These are phyloP conservation scores for Synanthedon formicaeformis DNA, from an alignment of 2,888 invertebrate species.

Conservation along the genomic window DNA sequence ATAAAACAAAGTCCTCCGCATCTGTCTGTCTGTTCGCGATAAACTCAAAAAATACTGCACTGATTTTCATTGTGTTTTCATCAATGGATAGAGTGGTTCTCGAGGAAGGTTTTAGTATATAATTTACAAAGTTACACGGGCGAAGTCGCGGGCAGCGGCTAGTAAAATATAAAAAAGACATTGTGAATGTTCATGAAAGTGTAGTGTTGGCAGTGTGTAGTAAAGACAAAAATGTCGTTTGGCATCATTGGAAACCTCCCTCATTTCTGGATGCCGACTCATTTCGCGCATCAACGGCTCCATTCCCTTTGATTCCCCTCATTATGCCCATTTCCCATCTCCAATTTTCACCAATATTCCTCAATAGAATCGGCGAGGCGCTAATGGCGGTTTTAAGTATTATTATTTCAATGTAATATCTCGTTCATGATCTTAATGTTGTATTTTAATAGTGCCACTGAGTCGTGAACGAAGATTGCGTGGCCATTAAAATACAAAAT, in stretches of 20 bases:
- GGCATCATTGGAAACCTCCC: conserved; percentile 29
- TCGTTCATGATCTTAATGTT: neutral
- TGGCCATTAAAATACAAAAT: no score
- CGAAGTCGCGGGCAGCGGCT: no score
- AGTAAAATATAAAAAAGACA: no score
- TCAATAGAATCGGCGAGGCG: neutral
- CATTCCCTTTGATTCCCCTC: conserved; percentile 37
- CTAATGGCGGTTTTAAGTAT: neutral
- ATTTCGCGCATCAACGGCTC: conserved; percentile 45
- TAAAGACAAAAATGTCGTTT: conserved; percentile 16
- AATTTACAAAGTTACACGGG: no score
- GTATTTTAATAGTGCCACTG: neutral
- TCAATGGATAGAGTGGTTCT: no score
- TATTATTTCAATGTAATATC: neutral
- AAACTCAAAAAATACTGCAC: no score
- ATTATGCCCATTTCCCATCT: conserved; percentile 17
- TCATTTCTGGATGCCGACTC: conserved; percentile 38
- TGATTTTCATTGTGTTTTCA: no score
- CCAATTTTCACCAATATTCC: neutral
- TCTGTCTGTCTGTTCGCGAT: no score
- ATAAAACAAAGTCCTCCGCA: no score
- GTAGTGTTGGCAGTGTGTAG: conserved; percentile 9
- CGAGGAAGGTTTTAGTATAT: no score
- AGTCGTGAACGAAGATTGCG: neutral
- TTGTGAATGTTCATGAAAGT: no score